A percentile compares a stretch with the other conserved stretches of the same genome.
Conservation (phyloP, 2,888 invertebrate genomes). For the Drosophila buzzatii region DNA sequence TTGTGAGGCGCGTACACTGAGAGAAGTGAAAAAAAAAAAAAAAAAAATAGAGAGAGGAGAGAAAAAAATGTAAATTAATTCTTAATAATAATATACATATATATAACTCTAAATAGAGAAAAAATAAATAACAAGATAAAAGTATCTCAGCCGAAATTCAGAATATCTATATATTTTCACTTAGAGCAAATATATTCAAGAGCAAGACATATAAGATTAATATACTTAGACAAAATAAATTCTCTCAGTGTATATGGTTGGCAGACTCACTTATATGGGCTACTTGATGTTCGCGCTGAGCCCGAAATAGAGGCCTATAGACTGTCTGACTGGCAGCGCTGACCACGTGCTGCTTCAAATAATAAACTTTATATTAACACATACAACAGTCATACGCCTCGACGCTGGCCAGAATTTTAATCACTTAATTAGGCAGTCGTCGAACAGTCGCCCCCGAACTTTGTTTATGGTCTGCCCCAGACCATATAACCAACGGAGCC, state of each 20-base stretch:
- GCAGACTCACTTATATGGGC: conserved; percentile 29
- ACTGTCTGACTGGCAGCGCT: conserved; percentile 44
- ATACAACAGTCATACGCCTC: conserved; percentile 84
- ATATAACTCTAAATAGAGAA: neutral
- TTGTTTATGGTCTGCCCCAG: conserved; percentile 54
- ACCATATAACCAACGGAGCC: conserved; percentile 1
- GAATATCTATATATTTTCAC: too few relatives aligned
- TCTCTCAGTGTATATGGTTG: conserved; percentile 11
- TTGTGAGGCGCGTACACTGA: conserved; percentile 29
- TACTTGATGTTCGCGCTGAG: conserved; percentile 39
- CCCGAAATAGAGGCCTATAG: conserved; percentile 55
- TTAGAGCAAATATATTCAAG: too few relatives aligned
- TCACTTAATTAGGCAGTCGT: conserved; percentile 82
- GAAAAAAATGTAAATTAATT: too few relatives aligned
- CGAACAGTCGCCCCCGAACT: conserved; percentile 40
- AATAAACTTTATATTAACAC: conserved; percentile 86
- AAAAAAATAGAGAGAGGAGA: neutral
- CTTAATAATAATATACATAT: neutral
- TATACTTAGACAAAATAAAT: neutral
- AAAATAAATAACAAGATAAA: too few relatives aligned
- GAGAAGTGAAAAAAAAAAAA: neutral
- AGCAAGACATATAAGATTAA: too few relatives aligned
- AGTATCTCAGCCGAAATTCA: too few relatives aligned
- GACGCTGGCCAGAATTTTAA: conserved; percentile 84
- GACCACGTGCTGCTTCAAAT: conserved; percentile 85